These are phyloP conservation scores for Matsumyia berberina DNA, from an alignment of 2,888 invertebrate species.

Conservation along the genomic window DNA sequence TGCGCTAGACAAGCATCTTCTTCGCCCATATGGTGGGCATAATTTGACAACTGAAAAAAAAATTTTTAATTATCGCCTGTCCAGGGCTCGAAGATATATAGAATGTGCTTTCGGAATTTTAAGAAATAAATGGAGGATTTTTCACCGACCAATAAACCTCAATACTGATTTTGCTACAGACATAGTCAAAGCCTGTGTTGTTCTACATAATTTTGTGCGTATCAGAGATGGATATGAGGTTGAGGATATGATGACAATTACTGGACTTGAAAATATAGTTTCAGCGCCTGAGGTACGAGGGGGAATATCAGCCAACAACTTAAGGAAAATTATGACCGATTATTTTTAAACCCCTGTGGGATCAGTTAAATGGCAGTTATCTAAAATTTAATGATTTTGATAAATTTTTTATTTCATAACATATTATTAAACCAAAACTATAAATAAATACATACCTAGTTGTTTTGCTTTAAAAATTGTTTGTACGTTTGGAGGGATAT, in stretches of 20 bases:
- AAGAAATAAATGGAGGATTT: conserved; percentile 16
- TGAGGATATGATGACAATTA: no score
- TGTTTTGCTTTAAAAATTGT: conserved; percentile 20
- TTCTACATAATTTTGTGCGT: conserved; percentile 9
- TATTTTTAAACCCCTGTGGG: no score
- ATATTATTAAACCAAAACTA: conserved; percentile 16
- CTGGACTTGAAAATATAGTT: no score
- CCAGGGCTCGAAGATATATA: background rate
- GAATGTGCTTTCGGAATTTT: background rate
- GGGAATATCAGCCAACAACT: no score
- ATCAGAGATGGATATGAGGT: no score
- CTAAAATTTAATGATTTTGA: background rate
- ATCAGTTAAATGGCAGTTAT: no score
- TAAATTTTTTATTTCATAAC: conserved; percentile 4
- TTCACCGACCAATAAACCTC: conserved; percentile 20
- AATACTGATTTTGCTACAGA: conserved; percentile 2
- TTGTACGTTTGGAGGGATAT: no score
- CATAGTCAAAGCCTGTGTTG: conserved; percentile 23
- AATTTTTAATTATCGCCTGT: background rate
- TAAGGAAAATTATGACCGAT: no score
- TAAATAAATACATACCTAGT: conserved; percentile 20
- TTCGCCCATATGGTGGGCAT: background rate
- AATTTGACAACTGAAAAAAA: background rate
- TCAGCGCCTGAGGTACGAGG: no score
- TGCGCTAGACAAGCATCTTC: background rate